A percentile compares a stretch with the other conserved stretches of the same genome.
phyloP scores from a whole-genome alignment of 1,140 invertebrate genomes.

The Zaprionus nigranus region DNA sequence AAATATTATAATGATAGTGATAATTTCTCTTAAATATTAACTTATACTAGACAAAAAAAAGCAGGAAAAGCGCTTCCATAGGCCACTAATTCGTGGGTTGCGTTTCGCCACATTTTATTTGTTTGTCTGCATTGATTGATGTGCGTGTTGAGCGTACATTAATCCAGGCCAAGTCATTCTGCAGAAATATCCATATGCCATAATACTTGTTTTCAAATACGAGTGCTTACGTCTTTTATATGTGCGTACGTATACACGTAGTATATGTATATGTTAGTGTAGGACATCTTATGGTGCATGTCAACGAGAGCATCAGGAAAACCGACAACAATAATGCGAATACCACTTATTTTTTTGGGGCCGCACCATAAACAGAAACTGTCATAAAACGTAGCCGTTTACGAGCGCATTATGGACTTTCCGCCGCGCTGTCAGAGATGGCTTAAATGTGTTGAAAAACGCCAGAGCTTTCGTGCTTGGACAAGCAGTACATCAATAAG shows the following conservation, averaged over 20 bases:
- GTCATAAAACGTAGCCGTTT: slow-evolving; percentile 61
- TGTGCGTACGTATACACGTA: not conserved
- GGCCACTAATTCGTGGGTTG: not conserved
- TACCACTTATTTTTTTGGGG: slow-evolving; percentile 33
- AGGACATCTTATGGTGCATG: slow-evolving; percentile 5
- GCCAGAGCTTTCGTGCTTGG: slow-evolving; percentile 10
- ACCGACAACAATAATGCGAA: slow-evolving; percentile 35
- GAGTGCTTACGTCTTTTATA: not conserved
- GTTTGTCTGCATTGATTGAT: not conserved
- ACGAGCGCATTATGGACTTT: slow-evolving; percentile 50
- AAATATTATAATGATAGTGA: not conserved
- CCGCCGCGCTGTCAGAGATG: slow-evolving; percentile 35
- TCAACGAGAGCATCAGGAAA: slow-evolving; percentile 10
- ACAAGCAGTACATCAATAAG: slow-evolving; percentile 28
- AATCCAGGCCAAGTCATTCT: not conserved
- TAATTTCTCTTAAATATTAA: slow-evolving; percentile 5
- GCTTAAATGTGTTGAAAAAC: slow-evolving; percentile 54
- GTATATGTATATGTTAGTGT: not conserved
- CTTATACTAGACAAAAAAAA: not conserved
- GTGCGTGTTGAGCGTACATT: not conserved
- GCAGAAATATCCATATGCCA: slow-evolving; percentile 7
- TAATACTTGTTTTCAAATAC: slow-evolving; percentile 1
- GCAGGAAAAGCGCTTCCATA: not conserved
- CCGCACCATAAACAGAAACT: slow-evolving; percentile 49
- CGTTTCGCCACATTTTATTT: slow-evolving; percentile 1